Evolutionary conservation across 1,140 invertebrate species (phyloP).

Genomic region (Drosophila murphyi): DNA sequence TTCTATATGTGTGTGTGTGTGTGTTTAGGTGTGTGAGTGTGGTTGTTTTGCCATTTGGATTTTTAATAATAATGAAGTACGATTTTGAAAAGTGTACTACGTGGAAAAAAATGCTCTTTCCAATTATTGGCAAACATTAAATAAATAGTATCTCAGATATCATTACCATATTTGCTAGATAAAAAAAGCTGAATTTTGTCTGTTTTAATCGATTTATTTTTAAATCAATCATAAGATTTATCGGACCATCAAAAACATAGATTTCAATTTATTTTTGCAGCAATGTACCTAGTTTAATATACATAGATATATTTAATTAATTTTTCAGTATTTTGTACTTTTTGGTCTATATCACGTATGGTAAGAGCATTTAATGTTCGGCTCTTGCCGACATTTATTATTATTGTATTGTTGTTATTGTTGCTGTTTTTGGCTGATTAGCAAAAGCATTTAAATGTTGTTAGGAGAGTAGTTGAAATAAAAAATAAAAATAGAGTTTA

Average conservation of each 20-base stretch:
- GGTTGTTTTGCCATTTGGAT: constrained; percentile 39
- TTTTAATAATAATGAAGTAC: constrained; percentile 58
- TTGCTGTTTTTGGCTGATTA: constrained; percentile 52
- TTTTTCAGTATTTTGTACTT: not conserved
- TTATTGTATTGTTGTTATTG: constrained; percentile 12
- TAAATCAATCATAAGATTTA: not conserved
- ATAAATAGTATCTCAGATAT: no score
- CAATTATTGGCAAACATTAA: not conserved
- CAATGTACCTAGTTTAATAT: not conserved
- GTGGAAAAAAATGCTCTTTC: constrained; percentile 40
- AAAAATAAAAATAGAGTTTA: constrained; percentile 48
- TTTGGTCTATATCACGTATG: constrained; percentile 4
- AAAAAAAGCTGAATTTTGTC: not conserved
- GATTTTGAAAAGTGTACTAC: constrained; percentile 35
- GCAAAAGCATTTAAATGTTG: constrained; percentile 59
- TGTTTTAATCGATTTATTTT: not conserved
- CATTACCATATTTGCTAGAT: not conserved
- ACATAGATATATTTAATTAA: not conserved
- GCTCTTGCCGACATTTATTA: constrained; percentile 27
- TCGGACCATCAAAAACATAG: not conserved
- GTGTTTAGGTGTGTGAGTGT: constrained; percentile 19
- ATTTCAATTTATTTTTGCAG: no score
- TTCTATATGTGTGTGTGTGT: constrained; percentile 57
- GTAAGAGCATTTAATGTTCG: constrained; percentile 50
- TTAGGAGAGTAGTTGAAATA: constrained; percentile 56